Conservation (phyloP, 2,113 vertebrate species). For the Mobula birostris region DNA sequence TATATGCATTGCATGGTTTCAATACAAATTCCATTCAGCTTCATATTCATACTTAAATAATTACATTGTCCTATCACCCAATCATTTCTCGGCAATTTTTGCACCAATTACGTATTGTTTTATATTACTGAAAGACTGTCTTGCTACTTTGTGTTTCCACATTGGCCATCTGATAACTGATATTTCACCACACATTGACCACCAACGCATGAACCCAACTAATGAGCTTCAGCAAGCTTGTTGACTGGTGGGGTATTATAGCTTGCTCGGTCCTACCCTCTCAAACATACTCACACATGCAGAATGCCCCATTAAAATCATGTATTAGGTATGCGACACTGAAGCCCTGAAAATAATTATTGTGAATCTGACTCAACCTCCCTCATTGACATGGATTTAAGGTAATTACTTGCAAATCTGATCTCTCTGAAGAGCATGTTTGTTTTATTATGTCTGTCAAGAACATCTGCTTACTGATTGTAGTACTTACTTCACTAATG, state of each 20-base stretch:
- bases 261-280: neutral
- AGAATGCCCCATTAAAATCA: neutral
- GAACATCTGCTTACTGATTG: slow-evolving; percentile 23
- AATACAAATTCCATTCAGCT: neutral
- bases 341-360: neutral
- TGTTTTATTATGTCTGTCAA: slow-evolving; percentile 11
- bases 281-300: neutral
- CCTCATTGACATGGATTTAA: neutral
- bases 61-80: neutral
- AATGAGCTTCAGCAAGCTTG: neutral
- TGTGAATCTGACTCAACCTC: neutral
- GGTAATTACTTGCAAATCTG: slow-evolving; percentile 33
- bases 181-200: neutral
- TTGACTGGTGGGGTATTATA: neutral
- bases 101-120: neutral
- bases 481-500: slow-evolving; percentile 27
- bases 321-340: neutral
- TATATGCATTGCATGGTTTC: neutral
- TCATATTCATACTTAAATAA: neutral
- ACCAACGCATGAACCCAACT: neutral
- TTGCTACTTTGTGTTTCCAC: neutral
- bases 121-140: neutral
- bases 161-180: neutral
- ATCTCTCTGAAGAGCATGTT: slow-evolving; percentile 25
- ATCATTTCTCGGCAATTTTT: neutral